Base-by-base conservation (phyloP, 2,888 invertebrate genomes). In the Epinotia ramella region DNA sequence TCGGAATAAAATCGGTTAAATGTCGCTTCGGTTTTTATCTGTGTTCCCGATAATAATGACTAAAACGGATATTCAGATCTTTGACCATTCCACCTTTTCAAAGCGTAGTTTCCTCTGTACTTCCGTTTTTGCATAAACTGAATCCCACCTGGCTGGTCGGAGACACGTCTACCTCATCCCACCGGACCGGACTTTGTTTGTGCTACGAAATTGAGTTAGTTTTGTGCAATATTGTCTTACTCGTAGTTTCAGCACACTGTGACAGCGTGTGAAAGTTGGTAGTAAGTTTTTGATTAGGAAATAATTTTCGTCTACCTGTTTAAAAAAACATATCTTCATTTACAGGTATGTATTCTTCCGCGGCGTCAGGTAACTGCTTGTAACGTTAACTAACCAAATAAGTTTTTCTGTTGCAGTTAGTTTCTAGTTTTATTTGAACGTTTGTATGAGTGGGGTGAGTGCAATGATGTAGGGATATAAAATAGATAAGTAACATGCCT, bases 101-200 rank as follows among this genome's bases (percentile, higher is more conserved):
- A 65, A 49, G 57, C 46, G 6, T 60, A 60, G 53, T 18, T 44
- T 70, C 24, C 60, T 18, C 20, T 44, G 66, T 33, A 76, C 56
- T 77, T 65, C 69, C 63, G 44, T 73, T 78, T 76, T 77, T 78
- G 76, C 71, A 74, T 73, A 71, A 76, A 73, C 71, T 33, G 73
- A 76, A 79, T 77, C 80, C 77, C 73, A 76, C 73, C 70, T 66
- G 57, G 70, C 49, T 59, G 57, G 67, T 66, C 72, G 69, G 77
- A 73, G 78, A 78, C 80, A 80, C 80, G 80, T 80, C 72, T 73
- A 13, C 57, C 40, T 63, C 46, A 64, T 60, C 66, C 71, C 71
- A 7, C 40, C 24, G 46, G 71, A 56, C 66, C 12, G 46, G 62
- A 72, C 71, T 57, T 63, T 76, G 76, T 76, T 76, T 76, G 71